Conservation (phyloP, 2,113 vertebrate species). For the Tenrec ecaudatus region DNA sequence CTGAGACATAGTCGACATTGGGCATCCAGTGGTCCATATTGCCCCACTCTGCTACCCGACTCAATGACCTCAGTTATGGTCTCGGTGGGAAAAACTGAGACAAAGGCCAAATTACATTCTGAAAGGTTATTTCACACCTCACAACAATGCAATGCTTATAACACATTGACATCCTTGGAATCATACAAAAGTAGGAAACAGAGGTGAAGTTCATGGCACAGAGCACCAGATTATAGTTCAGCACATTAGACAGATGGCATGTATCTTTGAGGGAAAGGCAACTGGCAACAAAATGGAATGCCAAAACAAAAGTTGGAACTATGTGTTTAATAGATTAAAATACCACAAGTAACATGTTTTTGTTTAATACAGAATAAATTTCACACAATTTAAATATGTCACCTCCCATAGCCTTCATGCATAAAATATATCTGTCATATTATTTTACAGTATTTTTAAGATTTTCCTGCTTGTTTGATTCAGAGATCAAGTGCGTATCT, state of each 20-base stretch:
- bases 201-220: not conserved
- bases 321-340: slow-evolving; percentile 7
- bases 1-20: not conserved
- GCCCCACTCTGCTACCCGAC: not conserved
- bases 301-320: slow-evolving; percentile 6
- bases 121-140: not conserved
- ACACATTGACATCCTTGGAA: not conserved
- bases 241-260: not conserved
- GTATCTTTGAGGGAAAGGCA: not conserved
- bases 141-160: not conserved
- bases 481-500: not conserved
- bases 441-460: slow-evolving; percentile 12
- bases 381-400: slow-evolving; percentile 12
- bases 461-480: slow-evolving; percentile 14
- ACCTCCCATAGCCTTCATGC: not conserved
- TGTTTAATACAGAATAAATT: not conserved
- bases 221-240: too few relatives aligned
- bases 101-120: not conserved
- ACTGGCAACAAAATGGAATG: not conserved
- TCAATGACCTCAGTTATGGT: not conserved
- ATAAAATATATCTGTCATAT: not conserved
- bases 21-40: not conserved
- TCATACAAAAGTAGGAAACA: not conserved
- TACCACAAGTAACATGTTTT: not conserved
- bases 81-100: not conserved